A percentile compares a stretch with the other conserved stretches of the same genome.
Evolutionary conservation across 1,140 invertebrate genomes (phyloP).

Genomic region (Zaprionus camerounensis): DNA sequence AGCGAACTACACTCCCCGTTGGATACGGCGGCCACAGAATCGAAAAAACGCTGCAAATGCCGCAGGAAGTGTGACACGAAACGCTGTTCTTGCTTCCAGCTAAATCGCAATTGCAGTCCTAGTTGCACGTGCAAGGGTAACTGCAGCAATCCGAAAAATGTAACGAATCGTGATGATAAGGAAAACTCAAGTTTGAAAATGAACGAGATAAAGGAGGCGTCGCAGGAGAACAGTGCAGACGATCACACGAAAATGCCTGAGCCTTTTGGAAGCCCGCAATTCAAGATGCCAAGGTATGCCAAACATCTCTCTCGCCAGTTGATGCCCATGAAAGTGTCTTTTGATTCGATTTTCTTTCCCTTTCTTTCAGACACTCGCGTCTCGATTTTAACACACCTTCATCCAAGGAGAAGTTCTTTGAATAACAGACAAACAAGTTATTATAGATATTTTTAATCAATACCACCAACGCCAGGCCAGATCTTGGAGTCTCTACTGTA

Average conservation of each 20-base stretch:
- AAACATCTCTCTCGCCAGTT: too few relatives aligned
- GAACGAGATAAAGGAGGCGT: not conserved
- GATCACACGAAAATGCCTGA: not conserved
- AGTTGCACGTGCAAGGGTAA: conserved; percentile 37
- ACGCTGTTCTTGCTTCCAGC: conserved; percentile 58
- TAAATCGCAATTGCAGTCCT: conserved; percentile 43
- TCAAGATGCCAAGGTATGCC: conserved; percentile 39
- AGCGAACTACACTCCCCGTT: not conserved
- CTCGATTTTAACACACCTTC: conserved; percentile 57
- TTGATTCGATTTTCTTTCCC: not conserved
- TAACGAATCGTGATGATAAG: not conserved
- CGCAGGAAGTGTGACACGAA: conserved; percentile 56
- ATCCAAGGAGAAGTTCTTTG: conserved; percentile 71
- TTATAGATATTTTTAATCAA: too few relatives aligned
- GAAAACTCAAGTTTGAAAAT: conserved; percentile 28
- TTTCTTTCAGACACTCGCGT: conserved; percentile 52
- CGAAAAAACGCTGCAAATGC: conserved; percentile 47
- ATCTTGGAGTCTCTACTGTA: not conserved
- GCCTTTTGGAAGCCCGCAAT: not conserved
- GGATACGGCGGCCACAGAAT: not conserved
- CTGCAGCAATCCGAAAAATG: conserved; percentile 52
- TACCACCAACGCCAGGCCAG: too few relatives aligned
- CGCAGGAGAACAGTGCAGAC: not conserved
- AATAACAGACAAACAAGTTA: not conserved
- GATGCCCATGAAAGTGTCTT: not conserved